A percentile compares a stretch with the other conserved stretches of the same genome.
phyloP scores from a whole-genome alignment of 2,888 invertebrate genomes.

The Ophion costatus region DNA sequence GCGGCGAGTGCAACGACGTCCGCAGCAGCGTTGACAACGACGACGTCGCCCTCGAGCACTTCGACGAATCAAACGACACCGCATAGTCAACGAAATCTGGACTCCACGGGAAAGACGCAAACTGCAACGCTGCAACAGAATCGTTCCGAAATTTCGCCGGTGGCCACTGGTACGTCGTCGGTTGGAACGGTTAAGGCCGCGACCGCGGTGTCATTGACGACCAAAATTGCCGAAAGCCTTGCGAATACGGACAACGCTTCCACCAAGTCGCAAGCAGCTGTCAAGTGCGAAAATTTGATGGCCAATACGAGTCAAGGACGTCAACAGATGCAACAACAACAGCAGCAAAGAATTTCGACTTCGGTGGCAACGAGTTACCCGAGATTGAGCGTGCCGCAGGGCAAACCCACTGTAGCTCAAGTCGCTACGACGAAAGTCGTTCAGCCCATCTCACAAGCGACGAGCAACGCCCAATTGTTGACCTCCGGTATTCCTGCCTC shows the following conservation, averaged over 20 bases:
- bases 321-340: constrained; percentile 53
- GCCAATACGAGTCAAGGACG: constrained; percentile 26
- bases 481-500: constrained; percentile 66
- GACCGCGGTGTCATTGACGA: constrained; percentile 47
- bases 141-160: constrained; percentile 10
- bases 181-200: constrained; percentile 19
- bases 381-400: constrained; percentile 66
- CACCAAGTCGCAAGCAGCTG: constrained; percentile 45
- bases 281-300: constrained; percentile 60
- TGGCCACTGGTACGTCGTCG: constrained; percentile 26
- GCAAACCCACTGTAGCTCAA: constrained; percentile 71
- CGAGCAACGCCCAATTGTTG: constrained; percentile 69
- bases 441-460: constrained; percentile 61
- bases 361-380: constrained; percentile 62
- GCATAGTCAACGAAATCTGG: constrained; percentile 47
- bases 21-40: constrained; percentile 5
- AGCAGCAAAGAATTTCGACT: constrained; percentile 68
- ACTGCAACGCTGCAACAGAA: constrained; percentile 34
- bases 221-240: constrained; percentile 65
- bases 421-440: constrained; percentile 63
- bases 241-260: constrained; percentile 43
- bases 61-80: constrained; percentile 18
- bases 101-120: constrained; percentile 38
- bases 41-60: constrained; percentile 10
- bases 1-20: constrained; percentile 15